Evolutionary conservation across 2,113 vertebrate genomes (phyloP).

Genomic region (Lagenorhynchus albirostris): DNA sequence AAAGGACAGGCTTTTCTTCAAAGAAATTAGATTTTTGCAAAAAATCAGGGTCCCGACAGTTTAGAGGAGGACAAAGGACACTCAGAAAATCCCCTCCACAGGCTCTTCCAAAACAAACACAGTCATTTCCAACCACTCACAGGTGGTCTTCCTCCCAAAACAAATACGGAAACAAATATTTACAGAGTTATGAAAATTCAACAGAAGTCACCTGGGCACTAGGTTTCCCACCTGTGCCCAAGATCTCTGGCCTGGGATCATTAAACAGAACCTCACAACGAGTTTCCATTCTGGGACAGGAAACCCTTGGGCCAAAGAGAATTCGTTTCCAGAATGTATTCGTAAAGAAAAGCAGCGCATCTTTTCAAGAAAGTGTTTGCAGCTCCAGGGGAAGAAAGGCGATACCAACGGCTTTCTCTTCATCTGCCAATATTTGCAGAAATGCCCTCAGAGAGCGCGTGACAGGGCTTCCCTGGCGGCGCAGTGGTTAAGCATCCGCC

Average conservation of each 20-base stretch:
- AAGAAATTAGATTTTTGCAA: slow-evolving; percentile 22
- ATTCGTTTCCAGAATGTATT: neutral
- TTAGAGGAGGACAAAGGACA: slow-evolving; percentile 26
- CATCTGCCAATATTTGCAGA: neutral
- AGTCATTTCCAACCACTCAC: slow-evolving; percentile 19
- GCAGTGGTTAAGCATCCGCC: too few relatives aligned
- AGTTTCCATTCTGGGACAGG: neutral
- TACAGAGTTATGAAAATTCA: slow-evolving; percentile 72
- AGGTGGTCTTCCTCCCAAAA: slow-evolving; percentile 59
- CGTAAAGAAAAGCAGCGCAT: neutral
- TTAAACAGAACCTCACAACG: neutral
- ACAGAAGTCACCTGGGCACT: slow-evolving; percentile 43
- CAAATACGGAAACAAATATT: slow-evolving; percentile 72
- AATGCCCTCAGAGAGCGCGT: fast-evolving
- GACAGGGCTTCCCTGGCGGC: too few relatives aligned
- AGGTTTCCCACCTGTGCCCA: slow-evolving; percentile 5
- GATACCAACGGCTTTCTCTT: neutral
- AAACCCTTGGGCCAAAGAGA: neutral
- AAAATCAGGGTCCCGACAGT: neutral
- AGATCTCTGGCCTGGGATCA: neutral
- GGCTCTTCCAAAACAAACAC: slow-evolving; percentile 70
- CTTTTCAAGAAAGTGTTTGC: neutral
- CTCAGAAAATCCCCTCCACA: neutral
- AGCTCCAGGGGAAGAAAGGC: neutral
- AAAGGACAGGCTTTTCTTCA: neutral